A percentile compares a stretch with the other conserved stretches of the same genome.
These are phyloP conservation scores for Xanthostigma xanthostigma DNA, from an alignment of 2,888 invertebrate genomes.

Conservation along the genomic window DNA sequence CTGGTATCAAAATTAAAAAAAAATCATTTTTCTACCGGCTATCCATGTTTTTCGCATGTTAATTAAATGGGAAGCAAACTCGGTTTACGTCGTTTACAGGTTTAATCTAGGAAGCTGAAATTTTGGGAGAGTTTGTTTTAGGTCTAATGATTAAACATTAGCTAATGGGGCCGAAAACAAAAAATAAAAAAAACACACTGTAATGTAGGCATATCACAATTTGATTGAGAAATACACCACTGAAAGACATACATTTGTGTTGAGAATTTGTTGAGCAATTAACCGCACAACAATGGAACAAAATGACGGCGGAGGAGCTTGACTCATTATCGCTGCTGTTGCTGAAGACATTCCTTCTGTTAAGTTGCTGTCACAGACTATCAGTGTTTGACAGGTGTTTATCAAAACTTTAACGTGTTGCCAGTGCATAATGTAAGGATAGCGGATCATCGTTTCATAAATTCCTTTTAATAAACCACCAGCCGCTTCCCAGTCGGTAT, in stretches of 20 bases:
- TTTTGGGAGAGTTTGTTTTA: too few species aligned
- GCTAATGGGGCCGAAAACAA: too few species aligned
- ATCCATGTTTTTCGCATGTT: too few species aligned
- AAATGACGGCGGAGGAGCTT: conserved; percentile 87
- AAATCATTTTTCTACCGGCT: too few species aligned
- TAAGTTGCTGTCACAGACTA: conserved; percentile 59
- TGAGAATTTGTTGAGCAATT: conserved; percentile 87
- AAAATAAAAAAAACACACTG: too few species aligned
- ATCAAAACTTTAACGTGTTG: conserved; percentile 84
- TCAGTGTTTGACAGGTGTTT: conserved; percentile 69
- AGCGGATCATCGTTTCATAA: conserved; percentile 83
- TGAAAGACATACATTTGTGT: conserved; percentile 54
- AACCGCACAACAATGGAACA: conserved; percentile 92
- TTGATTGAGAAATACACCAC: too few species aligned
- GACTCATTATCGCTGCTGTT: conserved; percentile 73
- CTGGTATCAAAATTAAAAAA: too few species aligned
- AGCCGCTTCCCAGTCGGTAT: conserved; percentile 96
- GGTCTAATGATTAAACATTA: too few species aligned
- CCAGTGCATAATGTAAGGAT: conserved; percentile 92
- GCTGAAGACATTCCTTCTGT: conserved; percentile 68
- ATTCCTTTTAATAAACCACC: conserved; percentile 86
- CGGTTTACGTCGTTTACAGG: too few species aligned
- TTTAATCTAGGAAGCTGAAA: too few species aligned
- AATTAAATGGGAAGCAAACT: too few species aligned
- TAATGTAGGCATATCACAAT: neutral